Evolutionary conservation across 1,140 invertebrate genomes (phyloP).

Genomic region (Nephotettix cincticeps): DNA sequence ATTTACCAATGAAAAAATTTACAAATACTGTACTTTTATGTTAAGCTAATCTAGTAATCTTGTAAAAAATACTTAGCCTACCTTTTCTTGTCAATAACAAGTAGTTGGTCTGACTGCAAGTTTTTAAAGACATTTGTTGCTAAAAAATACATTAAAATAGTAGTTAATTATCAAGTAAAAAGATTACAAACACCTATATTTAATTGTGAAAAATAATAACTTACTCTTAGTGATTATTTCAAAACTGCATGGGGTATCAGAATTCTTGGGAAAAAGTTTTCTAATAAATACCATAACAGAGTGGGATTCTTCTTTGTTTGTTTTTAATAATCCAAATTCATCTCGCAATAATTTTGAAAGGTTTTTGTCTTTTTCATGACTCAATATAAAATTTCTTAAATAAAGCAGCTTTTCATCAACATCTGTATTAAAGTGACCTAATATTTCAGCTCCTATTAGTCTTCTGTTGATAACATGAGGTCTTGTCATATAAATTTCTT

Average conservation of each 20-base stretch:
- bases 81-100: too few relatives aligned
- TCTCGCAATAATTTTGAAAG: neutral
- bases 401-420: neutral
- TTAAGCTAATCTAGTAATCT: too few relatives aligned
- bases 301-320: neutral
- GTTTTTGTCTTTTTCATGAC: neutral
- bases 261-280: neutral
- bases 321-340: neutral
- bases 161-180: too few relatives aligned
- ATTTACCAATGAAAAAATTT: too few relatives aligned
- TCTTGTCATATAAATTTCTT: constrained; percentile 46
- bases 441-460: constrained; percentile 42
- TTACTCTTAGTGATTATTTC: neutral
- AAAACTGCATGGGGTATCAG: neutral
- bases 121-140: too few relatives aligned
- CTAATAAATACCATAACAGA: neutral
- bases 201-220: too few relatives aligned
- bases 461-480: constrained; percentile 49
- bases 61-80: too few relatives aligned
- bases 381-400: neutral
- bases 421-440: neutral
- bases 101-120: too few relatives aligned
- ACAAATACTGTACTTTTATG: too few relatives aligned
- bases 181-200: too few relatives aligned
- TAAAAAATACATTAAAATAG: too few relatives aligned